Base-by-base conservation (phyloP, 2,797 vertebrate genomes). In the Epinephelus coioides region DNA sequence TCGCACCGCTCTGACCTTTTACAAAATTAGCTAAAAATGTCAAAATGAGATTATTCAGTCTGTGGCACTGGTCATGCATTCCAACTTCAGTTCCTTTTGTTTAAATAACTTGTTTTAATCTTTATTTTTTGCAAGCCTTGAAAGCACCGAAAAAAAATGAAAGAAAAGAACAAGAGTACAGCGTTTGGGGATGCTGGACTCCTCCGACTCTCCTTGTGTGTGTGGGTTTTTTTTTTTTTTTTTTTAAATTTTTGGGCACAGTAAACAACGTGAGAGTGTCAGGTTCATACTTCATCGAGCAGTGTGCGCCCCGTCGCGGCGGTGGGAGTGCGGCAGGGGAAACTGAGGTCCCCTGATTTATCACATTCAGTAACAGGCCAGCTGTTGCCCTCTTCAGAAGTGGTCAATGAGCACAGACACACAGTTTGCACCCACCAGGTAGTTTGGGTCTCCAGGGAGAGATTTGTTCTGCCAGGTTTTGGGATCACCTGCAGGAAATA, bases 391-490 rank as follows among this genome's bases (percentile, higher is more conserved):
- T 94, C 95, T 95, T 97, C 97, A 99, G 95, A 99, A 99, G 96
- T 99, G 98, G 95, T 99, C 98, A 89, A 99, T 99, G 92, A 99
- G 96, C 93, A 99, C 98, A 86, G 98, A 99, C 87, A 99, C 98
- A 91, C 98, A 99, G 96, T 99, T 99, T 91, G 98, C 97, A 89
- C 98, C 98, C 93, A 99, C 98, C 94, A 99, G 97, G 94, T 99
- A 99, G 96, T 99, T 99, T 78, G 98, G 98, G 92, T 99, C 98
- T 91, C 98, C 98, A 0, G 98, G 97, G 95, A 99, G 97, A 95
- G 97, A 98, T 95, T 99, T 99, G 96, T 99, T 99, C 95, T 99
- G 98, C 98, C 98, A 99, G 89, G 97, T 98, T 96, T 99, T 99
- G 87, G 98, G 98, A 92, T 99, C 98, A 97, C 98, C 98, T 99